Evolutionary conservation across 2,888 invertebrate genomes (phyloP), one percentile per base, ranked within the genome.

Genomic region (Xylota segnis): DNA sequence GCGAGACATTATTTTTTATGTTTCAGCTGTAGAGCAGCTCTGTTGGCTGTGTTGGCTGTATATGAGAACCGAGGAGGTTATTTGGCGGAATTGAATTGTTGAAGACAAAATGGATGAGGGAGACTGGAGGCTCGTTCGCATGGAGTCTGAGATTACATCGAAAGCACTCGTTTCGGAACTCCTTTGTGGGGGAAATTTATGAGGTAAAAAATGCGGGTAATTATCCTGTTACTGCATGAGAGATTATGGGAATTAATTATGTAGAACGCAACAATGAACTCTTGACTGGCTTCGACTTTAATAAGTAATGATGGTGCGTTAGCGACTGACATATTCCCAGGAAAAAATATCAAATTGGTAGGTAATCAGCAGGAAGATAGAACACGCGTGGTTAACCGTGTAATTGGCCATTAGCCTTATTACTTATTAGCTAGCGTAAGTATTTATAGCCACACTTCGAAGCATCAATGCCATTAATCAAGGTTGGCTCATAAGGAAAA

Each of bases 151-250:
- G 45, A 65, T 65, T 65, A 7, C 27, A 59, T 40, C 18, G 34
- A 34, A 56, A 34, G 14, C 9, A 9, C 1, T 34, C 16, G 2
- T 18, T 59, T 40, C 4, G 27, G n/a, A 43, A 2, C 10, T 10
- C 14, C 2, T 29, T 29, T 10, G 14, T 4, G 23, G 7, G 27
- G 27, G 45, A 63, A 45, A 34, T 66, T 56, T 40, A 40, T 43
- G 29, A 12, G 14, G 29, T 29, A n/a, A 14, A 54, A 29, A 47
- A 47, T 63, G 32, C 45, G 29, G 66, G 37, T 66, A 66, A 52
- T 66, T 66, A 66, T 66, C 23, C 50, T 37, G 34, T 65, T 65
- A 50, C 37, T 23, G 34, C 37, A 23, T 65, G 34, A 50, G 37
- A 23, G 47, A 50, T 50, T 52, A 52, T 52, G n/a, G 18, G 32